Conservation (phyloP, 2,797 vertebrate species). For the Cynopterus sphinx region DNA sequence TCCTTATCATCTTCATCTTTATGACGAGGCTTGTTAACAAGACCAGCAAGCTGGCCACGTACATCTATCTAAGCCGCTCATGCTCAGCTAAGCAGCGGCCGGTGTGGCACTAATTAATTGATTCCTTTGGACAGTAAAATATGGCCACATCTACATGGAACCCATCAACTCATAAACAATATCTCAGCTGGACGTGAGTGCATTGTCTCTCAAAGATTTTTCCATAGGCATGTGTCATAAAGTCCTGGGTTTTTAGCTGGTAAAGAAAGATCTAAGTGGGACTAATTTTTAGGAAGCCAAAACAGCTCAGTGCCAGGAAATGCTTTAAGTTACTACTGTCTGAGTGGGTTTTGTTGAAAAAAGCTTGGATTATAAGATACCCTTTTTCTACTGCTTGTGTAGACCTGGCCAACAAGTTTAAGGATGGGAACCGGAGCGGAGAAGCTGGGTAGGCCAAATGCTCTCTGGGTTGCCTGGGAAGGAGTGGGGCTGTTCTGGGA, state of each 20-base stretch:
- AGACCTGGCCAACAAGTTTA: not conserved
- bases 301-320: slow-evolving; percentile 14
- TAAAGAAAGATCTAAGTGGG: slow-evolving; percentile 38
- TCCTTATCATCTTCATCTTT: slow-evolving; percentile 87
- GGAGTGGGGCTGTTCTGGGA: not conserved
- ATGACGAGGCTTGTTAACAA: slow-evolving; percentile 87
- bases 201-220: slow-evolving; percentile 57
- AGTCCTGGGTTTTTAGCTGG: slow-evolving; percentile 13
- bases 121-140: slow-evolving; percentile 85
- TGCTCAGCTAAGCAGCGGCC: slow-evolving; percentile 78
- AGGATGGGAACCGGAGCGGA: not conserved
- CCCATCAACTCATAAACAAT: slow-evolving; percentile 81
- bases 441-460: not conserved
- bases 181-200: slow-evolving; percentile 58
- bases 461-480: not conserved
- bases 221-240: slow-evolving; percentile 8
- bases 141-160: slow-evolving; percentile 80
- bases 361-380: not conserved
- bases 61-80: slow-evolving; percentile 83
- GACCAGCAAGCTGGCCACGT: slow-evolving; percentile 77
- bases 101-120: slow-evolving; percentile 86
- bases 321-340: not conserved
- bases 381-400: not conserved
- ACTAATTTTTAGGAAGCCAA: slow-evolving; percentile 15
- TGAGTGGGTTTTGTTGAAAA: slow-evolving; percentile 9